A percentile compares a stretch with the other conserved stretches of the same genome.
These are phyloP conservation scores for Ceyx erithaca DNA, from an alignment of 2,797 vertebrate genomes.

Conservation along the genomic window DNA sequence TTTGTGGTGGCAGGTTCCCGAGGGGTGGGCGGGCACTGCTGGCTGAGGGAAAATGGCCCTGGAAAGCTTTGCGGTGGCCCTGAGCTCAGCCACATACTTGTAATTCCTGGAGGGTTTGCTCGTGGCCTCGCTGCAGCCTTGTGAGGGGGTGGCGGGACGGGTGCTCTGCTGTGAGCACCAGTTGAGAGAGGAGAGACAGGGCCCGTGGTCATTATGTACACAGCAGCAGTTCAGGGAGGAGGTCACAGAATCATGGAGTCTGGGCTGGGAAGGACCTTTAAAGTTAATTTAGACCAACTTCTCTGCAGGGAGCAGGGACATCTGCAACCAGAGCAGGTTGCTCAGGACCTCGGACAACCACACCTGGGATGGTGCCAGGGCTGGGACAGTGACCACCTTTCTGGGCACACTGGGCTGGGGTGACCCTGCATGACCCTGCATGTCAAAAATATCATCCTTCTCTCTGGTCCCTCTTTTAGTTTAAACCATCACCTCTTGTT, in stretches of 20 bases:
- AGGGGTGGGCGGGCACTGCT: accelerated
- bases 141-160: neutral
- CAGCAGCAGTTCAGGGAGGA: neutral
- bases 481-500: neutral
- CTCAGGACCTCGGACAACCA: neutral
- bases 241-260: neutral
- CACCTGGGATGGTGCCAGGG: neutral
- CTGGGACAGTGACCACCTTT: neutral
- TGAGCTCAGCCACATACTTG: neutral
- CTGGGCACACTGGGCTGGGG: no score
- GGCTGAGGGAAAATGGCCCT: neutral
- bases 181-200: neutral
- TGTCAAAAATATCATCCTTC: neutral
- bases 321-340: neutral
- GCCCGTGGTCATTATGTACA: accelerated
- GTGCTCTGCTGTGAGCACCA: neutral
- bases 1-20: neutral
- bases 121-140: neutral
- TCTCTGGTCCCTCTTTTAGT: neutral
- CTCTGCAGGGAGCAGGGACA: neutral
- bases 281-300: neutral
- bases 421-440: neutral
- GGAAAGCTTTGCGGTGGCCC: neutral
- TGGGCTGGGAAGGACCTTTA: neutral
- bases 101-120: slow-evolving; percentile 34